Conservation (phyloP, 2,113 vertebrate species). For the Scomber colias region DNA sequence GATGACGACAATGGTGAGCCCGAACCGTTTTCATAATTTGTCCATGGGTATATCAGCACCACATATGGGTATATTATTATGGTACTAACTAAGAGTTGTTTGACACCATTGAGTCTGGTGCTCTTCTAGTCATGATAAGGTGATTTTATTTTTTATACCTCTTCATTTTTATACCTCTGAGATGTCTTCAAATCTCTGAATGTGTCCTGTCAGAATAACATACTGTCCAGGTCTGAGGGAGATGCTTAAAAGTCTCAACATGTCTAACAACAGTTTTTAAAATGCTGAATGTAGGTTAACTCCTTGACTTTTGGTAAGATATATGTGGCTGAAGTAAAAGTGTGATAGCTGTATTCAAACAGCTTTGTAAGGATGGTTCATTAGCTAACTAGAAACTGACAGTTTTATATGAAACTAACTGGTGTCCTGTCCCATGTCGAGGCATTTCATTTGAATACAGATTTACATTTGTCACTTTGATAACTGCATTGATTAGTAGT, state of each 20-base stretch:
- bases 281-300: conserved; percentile 67
- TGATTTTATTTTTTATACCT: conserved; percentile 63
- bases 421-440: conserved; percentile 26
- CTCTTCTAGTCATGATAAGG: conserved; percentile 69
- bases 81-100: conserved; percentile 43
- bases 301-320: conserved; percentile 37
- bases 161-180: conserved; percentile 66
- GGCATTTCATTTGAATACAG: conserved; percentile 35
- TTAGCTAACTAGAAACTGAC: conserved; percentile 31
- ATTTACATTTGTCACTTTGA: conserved; percentile 38
- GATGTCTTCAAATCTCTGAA: conserved; percentile 68
- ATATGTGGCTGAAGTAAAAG: conserved; percentile 25
- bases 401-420: conserved; percentile 42
- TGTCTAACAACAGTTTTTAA: conserved; percentile 40
- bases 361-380: conserved; percentile 7
- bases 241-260: conserved; percentile 23
- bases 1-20: conserved; percentile 9
- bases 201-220: conserved; percentile 55
- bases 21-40: conserved; percentile 26
- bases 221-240: conserved; percentile 25
- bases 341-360: conserved; percentile 45
- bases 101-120: conserved; percentile 34
- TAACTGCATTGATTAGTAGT: conserved; percentile 12
- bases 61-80: conserved; percentile 16
- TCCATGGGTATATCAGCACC: conserved; percentile 23